A percentile compares a stretch with the other conserved stretches of the same genome.
Evolutionary conservation across 2,113 vertebrate species (phyloP).

Genomic region (Anhinga rufa): DNA sequence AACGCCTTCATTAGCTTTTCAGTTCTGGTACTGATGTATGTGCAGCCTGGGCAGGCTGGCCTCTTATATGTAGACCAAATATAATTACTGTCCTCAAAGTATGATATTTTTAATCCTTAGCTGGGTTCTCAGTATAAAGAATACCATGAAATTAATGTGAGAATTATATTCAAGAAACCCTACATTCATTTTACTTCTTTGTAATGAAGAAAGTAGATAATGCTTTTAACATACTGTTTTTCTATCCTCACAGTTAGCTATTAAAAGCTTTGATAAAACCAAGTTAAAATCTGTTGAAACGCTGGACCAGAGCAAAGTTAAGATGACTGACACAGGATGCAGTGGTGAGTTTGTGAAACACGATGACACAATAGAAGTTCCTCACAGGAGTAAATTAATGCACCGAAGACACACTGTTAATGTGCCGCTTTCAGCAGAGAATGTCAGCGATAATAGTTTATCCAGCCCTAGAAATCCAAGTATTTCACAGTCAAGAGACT

Average conservation of each 20-base stretch:
- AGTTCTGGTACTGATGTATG: neutral
- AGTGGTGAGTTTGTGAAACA: neutral
- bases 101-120: neutral
- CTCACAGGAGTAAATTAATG: slow-evolving; percentile 28
- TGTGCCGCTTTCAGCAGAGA: neutral
- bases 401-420: slow-evolving; percentile 75
- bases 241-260: slow-evolving; percentile 63
- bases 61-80: neutral
- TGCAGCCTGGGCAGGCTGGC: neutral
- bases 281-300: slow-evolving; percentile 56
- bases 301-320: slow-evolving; percentile 51
- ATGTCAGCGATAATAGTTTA: neutral
- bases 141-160: neutral
- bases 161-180: neutral
- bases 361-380: neutral
- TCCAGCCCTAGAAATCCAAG: neutral
- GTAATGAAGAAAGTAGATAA: neutral
- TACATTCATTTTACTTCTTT: neutral
- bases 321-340: neutral
- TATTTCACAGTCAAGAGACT: neutral
- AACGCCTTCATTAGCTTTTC: too few relatives aligned
- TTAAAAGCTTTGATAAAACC: slow-evolving; percentile 62
- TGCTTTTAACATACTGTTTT: neutral
- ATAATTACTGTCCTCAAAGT: neutral
- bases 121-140: neutral